Conservation (phyloP, 1,140 invertebrate species). For the Nilaparvata lugens region DNA sequence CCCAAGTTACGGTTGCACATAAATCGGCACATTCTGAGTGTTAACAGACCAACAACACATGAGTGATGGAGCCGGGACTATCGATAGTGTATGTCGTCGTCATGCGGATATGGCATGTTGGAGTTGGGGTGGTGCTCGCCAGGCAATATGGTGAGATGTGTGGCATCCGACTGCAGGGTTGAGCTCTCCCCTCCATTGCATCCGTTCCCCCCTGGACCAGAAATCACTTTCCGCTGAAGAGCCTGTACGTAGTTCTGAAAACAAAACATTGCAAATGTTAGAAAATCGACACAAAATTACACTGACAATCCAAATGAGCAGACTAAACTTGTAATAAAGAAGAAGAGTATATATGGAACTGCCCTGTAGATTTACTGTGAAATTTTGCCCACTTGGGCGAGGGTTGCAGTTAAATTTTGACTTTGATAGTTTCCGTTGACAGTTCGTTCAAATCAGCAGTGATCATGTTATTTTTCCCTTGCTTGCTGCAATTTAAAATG, state of each 20-base stretch:
- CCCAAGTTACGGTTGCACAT: too few relatives aligned
- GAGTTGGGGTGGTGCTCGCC: conserved; percentile 29
- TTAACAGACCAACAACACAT: too few relatives aligned
- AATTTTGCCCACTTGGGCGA: too few relatives aligned
- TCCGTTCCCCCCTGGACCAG: conserved; percentile 42
- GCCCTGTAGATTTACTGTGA: too few relatives aligned
- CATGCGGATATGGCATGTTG: background rate
- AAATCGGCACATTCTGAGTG: too few relatives aligned
- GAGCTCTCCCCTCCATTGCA: conserved; percentile 54
- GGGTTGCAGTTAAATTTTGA: too few relatives aligned
- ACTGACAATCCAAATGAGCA: conserved; percentile 7
- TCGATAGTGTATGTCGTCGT: background rate
- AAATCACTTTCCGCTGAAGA: conserved; percentile 55
- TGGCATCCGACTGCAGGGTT: conserved; percentile 62
- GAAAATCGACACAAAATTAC: conserved; percentile 7
- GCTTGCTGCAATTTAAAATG: too few relatives aligned
- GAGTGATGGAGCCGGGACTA: background rate
- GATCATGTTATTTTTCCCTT: too few relatives aligned
- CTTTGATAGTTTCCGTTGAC: too few relatives aligned
- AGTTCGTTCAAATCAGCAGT: too few relatives aligned
- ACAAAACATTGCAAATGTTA: too few relatives aligned
- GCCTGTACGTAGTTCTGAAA: conserved; percentile 70
- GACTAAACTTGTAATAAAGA: background rate
- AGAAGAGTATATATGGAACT: background rate
- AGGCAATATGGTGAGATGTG: conserved; percentile 54